Conservation (phyloP, 2,888 invertebrate genomes). For the Zaprionus bogoriensis region DNA sequence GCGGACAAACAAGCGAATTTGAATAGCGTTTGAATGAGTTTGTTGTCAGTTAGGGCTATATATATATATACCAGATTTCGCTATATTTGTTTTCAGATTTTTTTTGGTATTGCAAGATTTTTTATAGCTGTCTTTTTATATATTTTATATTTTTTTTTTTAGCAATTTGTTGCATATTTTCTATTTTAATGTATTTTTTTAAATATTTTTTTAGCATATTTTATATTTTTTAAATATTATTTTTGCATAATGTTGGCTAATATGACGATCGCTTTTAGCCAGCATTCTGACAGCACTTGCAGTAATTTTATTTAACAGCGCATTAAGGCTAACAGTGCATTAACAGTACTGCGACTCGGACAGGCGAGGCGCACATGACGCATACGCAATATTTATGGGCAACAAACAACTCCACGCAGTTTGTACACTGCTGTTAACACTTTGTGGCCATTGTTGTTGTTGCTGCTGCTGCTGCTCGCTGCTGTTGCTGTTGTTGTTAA, state of each 20-base stretch:
- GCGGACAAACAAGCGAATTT: constrained; percentile 12
- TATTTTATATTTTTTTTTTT: no score
- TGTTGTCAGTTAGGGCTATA: neutral
- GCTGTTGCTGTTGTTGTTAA: constrained; percentile 64
- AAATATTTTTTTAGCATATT: neutral
- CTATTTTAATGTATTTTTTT: neutral
- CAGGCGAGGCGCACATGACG: constrained; percentile 34
- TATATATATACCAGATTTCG: neutral
- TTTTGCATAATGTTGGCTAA: neutral
- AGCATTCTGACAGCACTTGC: no score
- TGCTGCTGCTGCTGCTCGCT: constrained; percentile 31
- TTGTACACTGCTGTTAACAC: constrained; percentile 35
- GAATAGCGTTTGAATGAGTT: neutral
- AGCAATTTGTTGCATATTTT: neutral
- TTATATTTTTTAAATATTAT: neutral
- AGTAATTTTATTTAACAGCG: neutral
- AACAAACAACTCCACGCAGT: neutral
- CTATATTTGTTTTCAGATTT: neutral
- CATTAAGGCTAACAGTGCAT: neutral
- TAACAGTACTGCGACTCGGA: neutral
- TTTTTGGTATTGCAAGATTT: no score
- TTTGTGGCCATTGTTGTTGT: constrained; percentile 50
- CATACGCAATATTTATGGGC: constrained; percentile 46
- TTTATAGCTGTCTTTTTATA: neutral
- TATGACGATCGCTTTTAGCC: no score